Evolutionary conservation across 2,113 vertebrate genomes (phyloP).

Genomic region (Morone chrysops): DNA sequence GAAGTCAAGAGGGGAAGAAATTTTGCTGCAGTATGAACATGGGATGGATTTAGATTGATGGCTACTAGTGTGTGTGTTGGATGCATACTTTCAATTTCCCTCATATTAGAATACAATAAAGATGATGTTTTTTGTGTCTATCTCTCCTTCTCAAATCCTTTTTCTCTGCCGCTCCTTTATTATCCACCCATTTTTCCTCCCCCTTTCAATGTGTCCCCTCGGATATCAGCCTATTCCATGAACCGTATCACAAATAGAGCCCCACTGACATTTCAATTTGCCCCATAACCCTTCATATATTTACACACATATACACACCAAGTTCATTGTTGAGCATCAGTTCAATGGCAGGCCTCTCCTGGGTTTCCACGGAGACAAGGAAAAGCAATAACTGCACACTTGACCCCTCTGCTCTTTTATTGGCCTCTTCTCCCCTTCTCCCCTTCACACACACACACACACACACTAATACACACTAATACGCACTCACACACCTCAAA

Average conservation of each 20-base stretch:
- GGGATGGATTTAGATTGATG: conserved; percentile 2
- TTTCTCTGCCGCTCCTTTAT: conserved; percentile 21
- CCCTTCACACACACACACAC: no score
- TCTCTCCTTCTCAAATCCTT: conserved; percentile 36
- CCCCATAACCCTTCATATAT: conserved; percentile 56
- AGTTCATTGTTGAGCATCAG: conserved; percentile 61
- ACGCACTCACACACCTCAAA: conserved; percentile 66
- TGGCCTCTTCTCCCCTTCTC: conserved; percentile 69
- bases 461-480: conserved; percentile 35
- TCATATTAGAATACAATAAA: conserved; percentile 1
- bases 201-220: conserved; percentile 34
- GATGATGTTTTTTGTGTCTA: background rate
- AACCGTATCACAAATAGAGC: conserved; percentile 70
- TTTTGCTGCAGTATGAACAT: background rate
- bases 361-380: conserved; percentile 75
- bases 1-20: no score
- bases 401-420: conserved; percentile 82
- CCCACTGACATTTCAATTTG: conserved; percentile 77
- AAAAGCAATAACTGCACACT: conserved; percentile 85
- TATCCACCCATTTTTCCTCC: conserved; percentile 40
- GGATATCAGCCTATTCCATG: conserved; percentile 60
- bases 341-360: conserved; percentile 54
- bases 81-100: background rate
- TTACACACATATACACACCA: conserved; percentile 14
- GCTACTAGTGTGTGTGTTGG: background rate